Base-by-base conservation (phyloP, 35 echinoderm and acorn worm genomes). In the Ptychodera flava region DNA sequence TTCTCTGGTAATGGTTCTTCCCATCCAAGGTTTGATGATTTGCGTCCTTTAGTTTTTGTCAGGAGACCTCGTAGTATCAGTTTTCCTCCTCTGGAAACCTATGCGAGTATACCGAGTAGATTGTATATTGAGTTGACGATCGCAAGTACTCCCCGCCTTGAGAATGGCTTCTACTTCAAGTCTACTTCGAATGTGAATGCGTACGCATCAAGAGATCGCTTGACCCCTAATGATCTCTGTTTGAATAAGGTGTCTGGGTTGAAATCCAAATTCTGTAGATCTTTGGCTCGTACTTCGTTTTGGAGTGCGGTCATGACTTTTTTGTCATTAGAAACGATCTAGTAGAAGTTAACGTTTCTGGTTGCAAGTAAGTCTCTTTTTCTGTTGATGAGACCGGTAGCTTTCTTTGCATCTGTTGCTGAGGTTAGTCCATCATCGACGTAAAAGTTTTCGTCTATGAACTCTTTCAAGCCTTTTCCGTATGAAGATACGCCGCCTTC, bases 391-490 rank as follows among this genome's bases (percentile, higher is more conserved):
- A 33, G 81, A 35, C 35, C 33, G n/a, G 36, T 1, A n/a, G 81
- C 81, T 1, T n/a, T n/a, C n/a, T n/a, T n/a, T n/a, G n/a, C n/a
- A n/a, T n/a, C n/a, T n/a, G n/a, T n/a, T n/a, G n/a, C n/a, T n/a
- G n/a, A n/a, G n/a, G n/a, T n/a, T n/a, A n/a, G n/a, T n/a, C n/a
- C n/a, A n/a, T n/a, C n/a, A n/a, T n/a, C n/a, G n/a, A n/a, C n/a
- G n/a, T n/a, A n/a, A n/a, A n/a, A n/a, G n/a, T n/a, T n/a, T n/a
- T n/a, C n/a, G n/a, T n/a, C n/a, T n/a, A n/a, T n/a, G n/a, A n/a
- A n/a, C n/a, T n/a, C n/a, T n/a, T n/a, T 86, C 33, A 86, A 80
- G 33, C 86, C 88, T n/a, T 38, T 78, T 33, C 88, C 92, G 85
- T 52, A 79, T 36, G 28, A 38, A 0, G 80, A 64, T 53, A 87